Conservation (phyloP, 2,113 vertebrate genomes). For the Glaucidium brasilianum region DNA sequence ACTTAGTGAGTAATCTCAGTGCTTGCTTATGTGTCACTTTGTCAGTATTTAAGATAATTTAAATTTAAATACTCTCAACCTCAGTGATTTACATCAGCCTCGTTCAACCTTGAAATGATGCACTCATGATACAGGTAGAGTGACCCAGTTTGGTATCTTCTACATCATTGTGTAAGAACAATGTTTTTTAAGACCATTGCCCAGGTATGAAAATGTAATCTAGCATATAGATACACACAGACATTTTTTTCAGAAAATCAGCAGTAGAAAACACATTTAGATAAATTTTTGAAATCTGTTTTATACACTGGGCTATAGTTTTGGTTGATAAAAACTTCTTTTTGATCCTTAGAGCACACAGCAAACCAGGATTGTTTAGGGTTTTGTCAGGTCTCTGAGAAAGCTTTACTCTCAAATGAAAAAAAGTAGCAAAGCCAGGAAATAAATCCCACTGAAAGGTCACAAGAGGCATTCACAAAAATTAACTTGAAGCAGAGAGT, state of each 20-base stretch:
- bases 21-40: background rate
- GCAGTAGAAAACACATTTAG: background rate
- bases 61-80: background rate
- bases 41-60: background rate
- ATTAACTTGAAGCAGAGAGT: background rate
- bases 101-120: background rate
- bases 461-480: background rate
- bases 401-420: background rate
- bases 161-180: background rate
- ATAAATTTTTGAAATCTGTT: background rate
- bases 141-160: background rate
- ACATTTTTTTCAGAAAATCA: background rate
- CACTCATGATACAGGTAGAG: background rate
- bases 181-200: background rate
- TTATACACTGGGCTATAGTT: background rate
- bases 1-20: conserved; percentile 2
- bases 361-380: background rate
- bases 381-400: background rate
- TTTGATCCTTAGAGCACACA: background rate
- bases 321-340: background rate
- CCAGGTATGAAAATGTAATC: background rate
- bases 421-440: background rate
- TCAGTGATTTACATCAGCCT: background rate
- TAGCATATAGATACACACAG: background rate
- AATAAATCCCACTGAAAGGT: background rate